Evolutionary conservation across 2,797 vertebrate species (phyloP), one percentile per base, ranked within the genome.

Genomic region (Hydrophis major): DNA sequence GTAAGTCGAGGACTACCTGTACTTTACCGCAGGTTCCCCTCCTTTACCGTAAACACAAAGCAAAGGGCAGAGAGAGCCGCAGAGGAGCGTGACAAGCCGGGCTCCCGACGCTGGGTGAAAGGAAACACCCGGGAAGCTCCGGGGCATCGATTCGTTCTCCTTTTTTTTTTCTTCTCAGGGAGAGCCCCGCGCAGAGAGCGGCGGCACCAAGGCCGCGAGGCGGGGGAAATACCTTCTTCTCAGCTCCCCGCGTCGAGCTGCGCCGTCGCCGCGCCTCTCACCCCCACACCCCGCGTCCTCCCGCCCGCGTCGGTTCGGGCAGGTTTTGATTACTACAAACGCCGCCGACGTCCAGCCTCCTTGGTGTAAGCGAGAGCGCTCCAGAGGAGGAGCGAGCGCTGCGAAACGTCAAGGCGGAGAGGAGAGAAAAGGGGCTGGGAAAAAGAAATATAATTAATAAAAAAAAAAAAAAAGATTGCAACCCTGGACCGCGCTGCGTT

Each of bases 341-440:
- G 18, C 74, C 37, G 42, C 93, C 92, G 92, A 93, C 96, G 96
- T 61, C 50, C 92, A 93, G 94, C 93, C 96, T 94, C 95, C 95
- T 94, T 91, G 92, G 92, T 95, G 91, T 96, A 91, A 96, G 95
- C 97, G 95, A 97, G 94, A 95, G 96, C 94, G 96, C 96, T 95
- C 97, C 96, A 95, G 96, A 97, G 98, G 98, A 97, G 98, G 98
- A 97, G 98, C 98, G 92, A 97, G 94, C 96, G 95, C 96, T 63
- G 92, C 57, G 89, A 97, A 95, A 97, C 97, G 97, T 97, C 97
- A 98, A 97, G 91, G 96, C 95, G 63, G 14, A 59, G 37, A 32
- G 55, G n/a, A 20, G 55, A 32, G 55, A 56, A 28, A 20, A 32
- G 4, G 55, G 87, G 87, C 18, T 28, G 57, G 16, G 42, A 2